Evolutionary conservation across 2,888 invertebrate genomes (phyloP).

Genomic region (Neoitamus cyanurus): DNA sequence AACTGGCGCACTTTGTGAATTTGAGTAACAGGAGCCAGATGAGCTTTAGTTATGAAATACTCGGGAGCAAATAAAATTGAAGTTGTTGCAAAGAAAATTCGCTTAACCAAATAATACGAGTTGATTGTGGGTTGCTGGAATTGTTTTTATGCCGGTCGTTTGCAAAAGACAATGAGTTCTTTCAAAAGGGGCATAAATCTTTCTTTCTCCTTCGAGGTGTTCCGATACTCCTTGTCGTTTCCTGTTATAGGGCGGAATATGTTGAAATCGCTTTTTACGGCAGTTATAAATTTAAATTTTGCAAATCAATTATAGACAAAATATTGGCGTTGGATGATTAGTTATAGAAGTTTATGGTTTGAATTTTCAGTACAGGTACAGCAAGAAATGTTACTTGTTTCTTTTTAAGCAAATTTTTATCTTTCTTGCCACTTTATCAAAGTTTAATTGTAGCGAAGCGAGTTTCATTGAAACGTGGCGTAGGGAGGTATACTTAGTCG

Average conservation of each 20-base stretch:
- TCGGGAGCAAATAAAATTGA: neutral
- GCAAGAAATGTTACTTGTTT: too few relatives aligned
- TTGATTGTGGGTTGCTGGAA: neutral
- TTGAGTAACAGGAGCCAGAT: too few relatives aligned
- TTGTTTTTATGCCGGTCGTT: neutral
- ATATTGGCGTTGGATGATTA: neutral
- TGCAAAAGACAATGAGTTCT: neutral
- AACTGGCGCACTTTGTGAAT: too few relatives aligned
- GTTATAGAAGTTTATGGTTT: neutral
- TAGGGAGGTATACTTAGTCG: too few relatives aligned
- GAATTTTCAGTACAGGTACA: too few relatives aligned
- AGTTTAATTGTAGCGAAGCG: too few relatives aligned
- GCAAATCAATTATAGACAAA: neutral
- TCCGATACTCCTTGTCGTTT: neutral
- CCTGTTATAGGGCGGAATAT: neutral
- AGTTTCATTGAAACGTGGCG: too few relatives aligned
- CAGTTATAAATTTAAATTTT: neutral
- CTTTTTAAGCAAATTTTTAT: too few relatives aligned
- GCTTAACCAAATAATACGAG: neutral
- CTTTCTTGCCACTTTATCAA: too few relatives aligned
- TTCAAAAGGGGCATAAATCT: neutral
- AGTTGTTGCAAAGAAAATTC: neutral
- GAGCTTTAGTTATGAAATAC: too few relatives aligned
- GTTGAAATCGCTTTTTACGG: neutral
- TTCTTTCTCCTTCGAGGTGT: neutral